These are phyloP conservation scores for Gymnodraco acuticeps DNA, from an alignment of 2,797 vertebrate genomes.

Conservation along the genomic window DNA sequence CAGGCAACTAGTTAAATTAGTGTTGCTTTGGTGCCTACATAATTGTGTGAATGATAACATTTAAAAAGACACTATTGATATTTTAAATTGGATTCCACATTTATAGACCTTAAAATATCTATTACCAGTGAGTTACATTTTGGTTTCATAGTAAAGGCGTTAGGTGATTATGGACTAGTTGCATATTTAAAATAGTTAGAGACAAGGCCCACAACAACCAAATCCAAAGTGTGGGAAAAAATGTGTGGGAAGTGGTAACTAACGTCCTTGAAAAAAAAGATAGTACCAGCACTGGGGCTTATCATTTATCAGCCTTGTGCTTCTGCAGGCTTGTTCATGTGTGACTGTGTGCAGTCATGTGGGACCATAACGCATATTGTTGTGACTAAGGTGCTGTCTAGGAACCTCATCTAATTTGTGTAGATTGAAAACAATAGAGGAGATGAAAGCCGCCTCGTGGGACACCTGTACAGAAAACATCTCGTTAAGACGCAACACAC, in stretches of 20 bases:
- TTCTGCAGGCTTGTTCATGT: conserved; percentile 15
- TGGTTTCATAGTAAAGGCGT: neutral
- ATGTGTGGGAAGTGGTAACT: conserved; percentile 13
- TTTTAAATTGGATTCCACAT: neutral
- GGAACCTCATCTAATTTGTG: conserved; percentile 23
- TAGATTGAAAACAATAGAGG: conserved; percentile 33
- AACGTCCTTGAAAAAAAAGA: conserved; percentile 10
- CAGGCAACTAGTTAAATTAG: neutral
- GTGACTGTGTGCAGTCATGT: conserved; percentile 27
- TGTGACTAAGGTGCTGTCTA: neutral
- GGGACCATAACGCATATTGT: conserved; percentile 6
- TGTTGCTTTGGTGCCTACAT: neutral
- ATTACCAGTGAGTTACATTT: neutral
- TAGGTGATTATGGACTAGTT: conserved; percentile 7
- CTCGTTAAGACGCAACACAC: conserved; percentile 6
- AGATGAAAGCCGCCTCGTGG: conserved; percentile 30
- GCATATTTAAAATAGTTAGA: conserved; percentile 14
- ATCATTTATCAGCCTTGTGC: conserved; percentile 16
- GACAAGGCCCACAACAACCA: neutral
- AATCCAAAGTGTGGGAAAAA: neutral
- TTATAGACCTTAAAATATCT: neutral
- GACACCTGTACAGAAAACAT: conserved; percentile 39
- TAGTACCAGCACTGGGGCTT: conserved; percentile 12
- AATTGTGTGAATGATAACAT: neutral
- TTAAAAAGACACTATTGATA: neutral